Evolutionary conservation across 2,113 vertebrate species (phyloP).

Genomic region (Brachyhypopomus occidentalis): DNA sequence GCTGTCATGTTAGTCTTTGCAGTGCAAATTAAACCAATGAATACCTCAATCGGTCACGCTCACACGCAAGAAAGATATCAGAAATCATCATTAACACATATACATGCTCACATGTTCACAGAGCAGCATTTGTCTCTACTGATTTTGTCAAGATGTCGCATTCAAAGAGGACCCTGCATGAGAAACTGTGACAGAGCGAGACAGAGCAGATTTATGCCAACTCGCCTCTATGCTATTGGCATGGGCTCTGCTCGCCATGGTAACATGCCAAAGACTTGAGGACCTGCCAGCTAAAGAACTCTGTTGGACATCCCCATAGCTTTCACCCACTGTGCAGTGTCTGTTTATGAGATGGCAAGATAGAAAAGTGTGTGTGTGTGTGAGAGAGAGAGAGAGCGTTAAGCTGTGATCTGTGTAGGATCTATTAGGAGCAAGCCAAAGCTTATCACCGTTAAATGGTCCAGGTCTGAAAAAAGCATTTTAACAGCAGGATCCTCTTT

Average conservation of each 20-base stretch:
- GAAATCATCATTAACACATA: not conserved
- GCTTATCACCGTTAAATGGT: slow-evolving; percentile 18
- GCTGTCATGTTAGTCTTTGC: slow-evolving; percentile 3
- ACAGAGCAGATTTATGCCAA: slow-evolving; percentile 13
- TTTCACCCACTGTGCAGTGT: not conserved
- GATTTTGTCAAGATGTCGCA: slow-evolving; percentile 9
- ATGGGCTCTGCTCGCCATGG: slow-evolving; percentile 58
- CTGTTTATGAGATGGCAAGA: not conserved
- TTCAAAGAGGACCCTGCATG: not conserved
- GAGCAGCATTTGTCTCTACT: slow-evolving; percentile 1
- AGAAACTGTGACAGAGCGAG: not conserved
- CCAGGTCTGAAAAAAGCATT: slow-evolving; percentile 10
- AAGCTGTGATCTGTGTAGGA: slow-evolving; percentile 10
- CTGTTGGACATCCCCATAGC: slow-evolving; percentile 36
- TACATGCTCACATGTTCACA: slow-evolving; percentile 22
- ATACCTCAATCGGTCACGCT: not conserved
- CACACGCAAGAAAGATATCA: slow-evolving; percentile 16
- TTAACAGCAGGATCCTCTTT: slow-evolving; percentile 9
- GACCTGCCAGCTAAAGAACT: slow-evolving; percentile 68
- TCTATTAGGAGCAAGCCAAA: slow-evolving; percentile 5
- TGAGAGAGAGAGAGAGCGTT: not conserved
- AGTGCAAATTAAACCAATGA: slow-evolving; percentile 9
- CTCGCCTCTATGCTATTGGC: slow-evolving; percentile 48
- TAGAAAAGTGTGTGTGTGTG: not conserved
- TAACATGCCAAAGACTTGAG: slow-evolving; percentile 60